Percentiles rank a stretch among this genome's conserved stretches.
phyloP scores from a whole-genome alignment of 2,113 vertebrate species.

The Chascanopsetta lugubris region DNA sequence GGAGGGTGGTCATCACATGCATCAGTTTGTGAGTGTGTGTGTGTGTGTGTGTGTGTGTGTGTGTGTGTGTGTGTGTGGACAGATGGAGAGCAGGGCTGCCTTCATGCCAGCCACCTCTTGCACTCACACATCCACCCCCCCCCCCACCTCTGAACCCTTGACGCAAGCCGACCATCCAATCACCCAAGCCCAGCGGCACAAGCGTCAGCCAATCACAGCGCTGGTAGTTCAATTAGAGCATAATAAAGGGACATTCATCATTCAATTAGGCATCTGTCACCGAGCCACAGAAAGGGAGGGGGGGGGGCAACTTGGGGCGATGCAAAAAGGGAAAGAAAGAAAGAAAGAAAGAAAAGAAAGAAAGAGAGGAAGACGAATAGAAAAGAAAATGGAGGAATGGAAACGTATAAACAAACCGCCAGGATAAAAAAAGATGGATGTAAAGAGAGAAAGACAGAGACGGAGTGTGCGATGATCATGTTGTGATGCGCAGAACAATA shows the following conservation, averaged over 20 bases:
- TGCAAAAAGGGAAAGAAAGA: conserved; percentile 59
- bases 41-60: conserved; percentile 32
- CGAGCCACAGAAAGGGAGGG: conserved; percentile 84
- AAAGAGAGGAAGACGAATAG: conserved; percentile 51
- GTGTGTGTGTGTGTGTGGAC: conserved; percentile 81
- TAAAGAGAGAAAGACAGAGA: conserved; percentile 47
- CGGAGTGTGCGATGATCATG: not conserved
- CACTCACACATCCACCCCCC: conserved; percentile 28
- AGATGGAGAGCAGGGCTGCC: conserved; percentile 91
- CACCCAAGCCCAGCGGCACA: conserved; percentile 73
- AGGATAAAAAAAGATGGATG: not conserved
- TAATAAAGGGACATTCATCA: conserved; percentile 99
- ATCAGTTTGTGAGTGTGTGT: conserved; percentile 15
- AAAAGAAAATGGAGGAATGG: conserved; percentile 57
- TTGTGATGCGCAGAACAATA: not conserved
- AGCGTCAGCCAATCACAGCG: conserved; percentile 88
- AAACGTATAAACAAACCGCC: conserved; percentile 20
- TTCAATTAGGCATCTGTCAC: conserved; percentile 99
- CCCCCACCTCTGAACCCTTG: conserved; percentile 28
- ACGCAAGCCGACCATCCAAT: conserved; percentile 69
- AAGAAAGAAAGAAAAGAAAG: conserved; percentile 77
- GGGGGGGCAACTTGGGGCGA: conserved; percentile 81
- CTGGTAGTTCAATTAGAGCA: conserved; percentile 94
- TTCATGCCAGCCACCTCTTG: conserved; percentile 82
- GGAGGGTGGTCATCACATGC: conserved; percentile 37